Evolutionary conservation across 2,113 vertebrate species (phyloP).

Genomic region (Semicossyphus pulcher): DNA sequence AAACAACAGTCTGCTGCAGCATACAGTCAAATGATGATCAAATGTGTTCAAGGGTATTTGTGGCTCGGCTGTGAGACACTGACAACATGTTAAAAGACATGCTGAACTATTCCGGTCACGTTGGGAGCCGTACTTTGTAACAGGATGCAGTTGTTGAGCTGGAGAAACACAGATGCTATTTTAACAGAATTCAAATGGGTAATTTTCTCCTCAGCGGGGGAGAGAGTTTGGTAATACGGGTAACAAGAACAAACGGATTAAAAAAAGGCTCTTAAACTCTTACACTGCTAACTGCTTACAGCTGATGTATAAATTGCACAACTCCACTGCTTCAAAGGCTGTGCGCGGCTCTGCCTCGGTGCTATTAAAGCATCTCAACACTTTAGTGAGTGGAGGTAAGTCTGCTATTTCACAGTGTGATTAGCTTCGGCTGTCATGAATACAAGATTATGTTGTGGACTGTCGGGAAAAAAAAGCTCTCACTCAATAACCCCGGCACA

Average conservation of each 20-base stretch:
- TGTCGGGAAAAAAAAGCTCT: conserved; percentile 52
- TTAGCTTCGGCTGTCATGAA: conserved; percentile 58
- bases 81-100: conserved; percentile 1
- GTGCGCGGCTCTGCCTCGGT: not conserved
- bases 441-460: conserved; percentile 56
- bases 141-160: conserved; percentile 11
- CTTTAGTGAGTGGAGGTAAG: conserved; percentile 39
- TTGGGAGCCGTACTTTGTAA: not conserved
- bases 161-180: not conserved
- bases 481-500: conserved; percentile 43
- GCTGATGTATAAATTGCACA: conserved; percentile 19
- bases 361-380: conserved; percentile 29
- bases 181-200: conserved; percentile 23
- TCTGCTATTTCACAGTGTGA: conserved; percentile 49
- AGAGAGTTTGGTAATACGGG: conserved; percentile 9
- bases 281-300: not conserved
- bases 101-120: not conserved
- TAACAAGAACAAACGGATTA: conserved; percentile 7
- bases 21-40: not conserved
- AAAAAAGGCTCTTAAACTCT: not conserved
- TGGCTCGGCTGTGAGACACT: not conserved
- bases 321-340: not conserved
- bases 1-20: conserved; percentile 2
- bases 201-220: conserved; percentile 23
- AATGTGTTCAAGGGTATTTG: not conserved